Evolutionary conservation across 2,113 vertebrate species (phyloP), one percentile per base, ranked within the genome.

Genomic region (Cololabis saira): DNA sequence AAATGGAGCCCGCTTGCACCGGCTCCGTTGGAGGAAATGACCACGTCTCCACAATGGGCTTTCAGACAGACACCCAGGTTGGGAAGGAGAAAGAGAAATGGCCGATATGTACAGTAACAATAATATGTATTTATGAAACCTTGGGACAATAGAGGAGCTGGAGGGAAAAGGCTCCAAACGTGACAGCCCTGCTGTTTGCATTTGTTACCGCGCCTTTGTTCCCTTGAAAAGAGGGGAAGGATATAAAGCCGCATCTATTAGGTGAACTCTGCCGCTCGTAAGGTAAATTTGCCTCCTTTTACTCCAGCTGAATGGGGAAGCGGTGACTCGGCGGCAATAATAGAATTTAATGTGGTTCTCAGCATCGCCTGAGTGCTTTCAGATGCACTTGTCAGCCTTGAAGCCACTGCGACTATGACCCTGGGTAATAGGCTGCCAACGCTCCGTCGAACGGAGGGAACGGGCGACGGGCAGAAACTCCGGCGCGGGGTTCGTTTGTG

Each of bases 311-410:
- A 91, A 90, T 85, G 65, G 69, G 74, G 71, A 82, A 67, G 86
- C 61, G 81, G 86, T 73, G 87, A 87, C 87, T 87, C 85, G 71
- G 84, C 54, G 24, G 76, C 75, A 79, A 89, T 91, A 93, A 93
- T 87, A 87, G 88, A 90, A 88, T 93, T 91, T 90, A 87, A 91
- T 92, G 78, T 88, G 86, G 69, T 88, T 85, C 76, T 83, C 80
- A 67, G 89, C 78, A 53, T 78, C 71, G 84, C 81, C 90, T 90
- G 89, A 92, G 91, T 91, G 90, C 91, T 92, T 91, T 90, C 86
- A 89, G 84, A 88, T 85, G 87, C 85, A 81, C 87, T 87, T 80
- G 85, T 87, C 89, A 89, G 91, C 87, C 89, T 93, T 86, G 90
- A 90, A 87, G 87, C 89, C 82, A 87, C 71, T 82, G 89, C 80